Evolutionary conservation across 1,140 invertebrate genomes (phyloP).

Genomic region (Trinorchestia longiramus): DNA sequence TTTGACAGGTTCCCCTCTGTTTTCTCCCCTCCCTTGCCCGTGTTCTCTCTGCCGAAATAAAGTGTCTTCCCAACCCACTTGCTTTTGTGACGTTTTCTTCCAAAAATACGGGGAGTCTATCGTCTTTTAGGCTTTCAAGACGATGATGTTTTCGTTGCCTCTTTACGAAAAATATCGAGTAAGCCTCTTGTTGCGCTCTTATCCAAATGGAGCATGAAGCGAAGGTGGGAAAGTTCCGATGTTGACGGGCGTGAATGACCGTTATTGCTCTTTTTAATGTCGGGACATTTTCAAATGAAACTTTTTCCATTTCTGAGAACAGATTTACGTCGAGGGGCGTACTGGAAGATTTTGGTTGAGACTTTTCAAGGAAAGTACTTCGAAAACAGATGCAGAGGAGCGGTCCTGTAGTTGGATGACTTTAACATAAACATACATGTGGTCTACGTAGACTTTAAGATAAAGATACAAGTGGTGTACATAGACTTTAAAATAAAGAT

Average conservation of each 20-base stretch:
- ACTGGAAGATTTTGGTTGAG: neutral
- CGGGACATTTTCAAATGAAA: neutral
- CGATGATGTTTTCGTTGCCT: neutral
- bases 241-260: neutral
- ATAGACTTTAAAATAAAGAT: too few relatives aligned
- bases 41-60: neutral
- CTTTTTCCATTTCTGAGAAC: neutral
- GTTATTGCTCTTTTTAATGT: neutral
- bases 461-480: too few relatives aligned
- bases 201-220: neutral
- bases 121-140: neutral
- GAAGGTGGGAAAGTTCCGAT: neutral
- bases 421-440: too few relatives aligned
- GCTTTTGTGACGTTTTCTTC: slow-evolving; percentile 42
- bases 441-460: too few relatives aligned
- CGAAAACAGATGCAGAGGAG: neutral
- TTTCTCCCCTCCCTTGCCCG: too few relatives aligned
- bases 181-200: neutral
- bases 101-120: slow-evolving; percentile 2
- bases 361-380: neutral
- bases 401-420: too few relatives aligned
- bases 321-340: neutral
- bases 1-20: neutral
- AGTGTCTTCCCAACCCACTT: neutral
- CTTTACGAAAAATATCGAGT: neutral